phyloP scores from a whole-genome alignment of 2,888 invertebrate species.

The Sarcophaga caerulescens region DNA sequence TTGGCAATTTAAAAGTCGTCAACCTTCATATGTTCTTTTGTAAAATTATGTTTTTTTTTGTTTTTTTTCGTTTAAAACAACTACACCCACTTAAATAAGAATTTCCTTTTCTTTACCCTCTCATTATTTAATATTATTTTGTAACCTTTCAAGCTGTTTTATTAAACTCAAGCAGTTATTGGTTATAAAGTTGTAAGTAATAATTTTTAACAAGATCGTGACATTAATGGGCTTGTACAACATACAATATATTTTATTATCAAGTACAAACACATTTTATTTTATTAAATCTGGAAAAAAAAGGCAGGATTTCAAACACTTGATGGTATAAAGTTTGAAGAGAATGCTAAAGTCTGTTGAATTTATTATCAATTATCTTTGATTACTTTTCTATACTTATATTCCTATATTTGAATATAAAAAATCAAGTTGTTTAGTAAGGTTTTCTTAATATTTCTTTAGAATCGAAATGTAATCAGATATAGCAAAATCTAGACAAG shows the following conservation, averaged over 20 bases:
- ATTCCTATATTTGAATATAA: too few relatives aligned
- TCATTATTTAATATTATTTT: background rate
- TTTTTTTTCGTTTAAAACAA: background rate
- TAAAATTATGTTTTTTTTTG: background rate
- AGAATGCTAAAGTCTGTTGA: background rate
- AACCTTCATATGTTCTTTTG: slow-evolving; percentile 64
- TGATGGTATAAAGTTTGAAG: background rate
- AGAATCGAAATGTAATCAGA: too few relatives aligned
- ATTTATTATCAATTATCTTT: background rate
- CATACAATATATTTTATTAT: background rate
- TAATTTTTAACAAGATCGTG: slow-evolving; percentile 66
- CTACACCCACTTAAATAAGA: slow-evolving; percentile 65
- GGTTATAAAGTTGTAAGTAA: slow-evolving; percentile 62
- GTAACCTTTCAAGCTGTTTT: slow-evolving; percentile 40
- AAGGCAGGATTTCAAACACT: background rate
- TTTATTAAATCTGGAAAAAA: background rate
- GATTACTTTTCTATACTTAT: background rate
- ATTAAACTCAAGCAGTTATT: background rate
- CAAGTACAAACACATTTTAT: background rate
- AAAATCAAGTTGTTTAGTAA: too few relatives aligned
- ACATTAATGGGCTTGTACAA: slow-evolving; percentile 63
- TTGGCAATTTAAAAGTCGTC: slow-evolving; percentile 66
- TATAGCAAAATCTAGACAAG: too few relatives aligned
- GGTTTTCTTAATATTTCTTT: too few relatives aligned
- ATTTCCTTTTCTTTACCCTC: slow-evolving; percentile 50